Conservation (phyloP, 2,888 invertebrate genomes). For the Camponotus fellah region DNA sequence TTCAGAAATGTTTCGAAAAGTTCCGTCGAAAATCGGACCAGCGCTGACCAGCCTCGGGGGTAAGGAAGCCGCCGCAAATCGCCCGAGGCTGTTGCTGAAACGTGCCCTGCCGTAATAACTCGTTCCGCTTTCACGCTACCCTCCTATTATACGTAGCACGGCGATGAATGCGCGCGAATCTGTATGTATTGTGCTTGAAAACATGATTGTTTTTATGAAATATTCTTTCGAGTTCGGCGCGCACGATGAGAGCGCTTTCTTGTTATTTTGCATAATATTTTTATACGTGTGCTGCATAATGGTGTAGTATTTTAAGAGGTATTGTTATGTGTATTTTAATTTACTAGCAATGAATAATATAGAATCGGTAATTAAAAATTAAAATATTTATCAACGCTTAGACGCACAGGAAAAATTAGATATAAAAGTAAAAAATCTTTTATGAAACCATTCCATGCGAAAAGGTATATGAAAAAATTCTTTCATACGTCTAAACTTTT, state of each 20-base stretch:
- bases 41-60: constrained; percentile 57
- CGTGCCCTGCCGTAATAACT: constrained; percentile 50
- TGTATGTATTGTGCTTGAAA: constrained; percentile 27
- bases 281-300: not conserved
- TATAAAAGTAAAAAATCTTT: not conserved
- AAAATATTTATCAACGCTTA: not conserved
- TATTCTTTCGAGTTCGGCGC: not conserved
- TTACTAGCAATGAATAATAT: not conserved
- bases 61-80: constrained; percentile 44
- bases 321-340: not conserved
- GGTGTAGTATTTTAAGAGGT: not conserved
- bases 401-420: not conserved
- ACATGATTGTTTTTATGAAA: constrained; percentile 33
- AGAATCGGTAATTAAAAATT: not conserved
- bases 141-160: constrained; percentile 35
- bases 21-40: constrained; percentile 69
- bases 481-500: constrained; percentile 4
- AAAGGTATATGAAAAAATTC: not conserved
- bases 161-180: not conserved
- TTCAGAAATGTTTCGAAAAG: constrained; percentile 58
- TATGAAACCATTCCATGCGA: not conserved
- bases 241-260: not conserved
- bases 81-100: constrained; percentile 44
- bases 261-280: not conserved
- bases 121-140: constrained; percentile 46